Evolutionary conservation across 2,797 vertebrate species (phyloP).

Genomic region (Myotis planiceps): DNA sequence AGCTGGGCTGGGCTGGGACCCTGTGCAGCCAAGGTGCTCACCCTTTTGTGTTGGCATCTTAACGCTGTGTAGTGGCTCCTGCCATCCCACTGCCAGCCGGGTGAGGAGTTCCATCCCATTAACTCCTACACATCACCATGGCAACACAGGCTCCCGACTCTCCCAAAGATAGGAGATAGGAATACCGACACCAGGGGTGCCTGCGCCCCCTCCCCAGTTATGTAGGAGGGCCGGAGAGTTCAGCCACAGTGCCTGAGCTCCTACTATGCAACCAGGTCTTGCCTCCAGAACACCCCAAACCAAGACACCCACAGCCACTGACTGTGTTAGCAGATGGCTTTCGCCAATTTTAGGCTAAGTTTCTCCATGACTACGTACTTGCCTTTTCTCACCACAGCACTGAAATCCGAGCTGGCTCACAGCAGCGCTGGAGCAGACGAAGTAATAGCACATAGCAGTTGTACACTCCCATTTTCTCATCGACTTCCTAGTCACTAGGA

Average conservation of each 20-base stretch:
- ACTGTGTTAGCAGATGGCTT: neutral
- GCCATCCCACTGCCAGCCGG: slow-evolving; percentile 64
- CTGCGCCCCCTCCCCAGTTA: neutral
- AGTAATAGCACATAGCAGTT: neutral
- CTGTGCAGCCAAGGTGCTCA: neutral
- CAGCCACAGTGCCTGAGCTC: neutral
- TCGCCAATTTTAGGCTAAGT: slow-evolving; percentile 6
- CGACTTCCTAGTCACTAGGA: neutral
- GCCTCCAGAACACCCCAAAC: neutral
- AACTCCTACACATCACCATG: slow-evolving; percentile 80
- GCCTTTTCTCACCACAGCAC: neutral
- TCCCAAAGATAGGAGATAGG: slow-evolving; percentile 67
- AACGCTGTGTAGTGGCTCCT: neutral
- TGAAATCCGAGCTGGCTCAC: neutral
- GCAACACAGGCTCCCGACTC: slow-evolving; percentile 74
- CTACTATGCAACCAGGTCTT: fast-evolving
- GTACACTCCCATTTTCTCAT: neutral
- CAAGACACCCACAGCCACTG: neutral
- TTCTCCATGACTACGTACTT: neutral
- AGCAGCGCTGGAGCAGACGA: neutral
- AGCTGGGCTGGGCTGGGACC: neutral
- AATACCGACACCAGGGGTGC: neutral
- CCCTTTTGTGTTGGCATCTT: slow-evolving; percentile 51
- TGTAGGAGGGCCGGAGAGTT: neutral
- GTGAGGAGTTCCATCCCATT: slow-evolving; percentile 82